Evolutionary conservation across 1,140 invertebrate species (phyloP).

Genomic region (Pseudomyrmex flavicornis): DNA sequence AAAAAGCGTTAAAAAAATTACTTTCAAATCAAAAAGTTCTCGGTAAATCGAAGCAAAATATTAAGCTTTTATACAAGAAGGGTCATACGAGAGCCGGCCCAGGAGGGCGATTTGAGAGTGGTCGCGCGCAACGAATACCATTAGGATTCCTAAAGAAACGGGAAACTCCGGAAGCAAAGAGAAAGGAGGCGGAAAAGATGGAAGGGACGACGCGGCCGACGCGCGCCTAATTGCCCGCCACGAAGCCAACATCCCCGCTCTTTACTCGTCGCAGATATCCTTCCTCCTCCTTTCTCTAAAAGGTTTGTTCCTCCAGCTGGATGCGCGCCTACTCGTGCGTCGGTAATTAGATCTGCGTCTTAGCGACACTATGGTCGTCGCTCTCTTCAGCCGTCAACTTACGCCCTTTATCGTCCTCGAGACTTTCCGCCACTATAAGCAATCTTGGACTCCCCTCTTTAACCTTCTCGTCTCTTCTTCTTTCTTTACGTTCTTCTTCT

Average conservation of each 20-base stretch:
- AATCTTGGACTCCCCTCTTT: constrained; percentile 12
- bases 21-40: too few relatives aligned
- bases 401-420: constrained; percentile 59
- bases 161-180: constrained; percentile 32
- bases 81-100: not conserved
- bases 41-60: not conserved
- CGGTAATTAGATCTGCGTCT: constrained; percentile 81
- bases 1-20: too few relatives aligned
- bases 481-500: constrained; percentile 8
- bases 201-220: constrained; percentile 71
- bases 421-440: constrained; percentile 20
- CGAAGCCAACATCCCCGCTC: constrained; percentile 71
- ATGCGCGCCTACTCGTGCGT: constrained; percentile 78
- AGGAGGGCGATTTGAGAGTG: not conserved
- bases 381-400: constrained; percentile 78
- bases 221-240: constrained; percentile 80
- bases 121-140: constrained; percentile 26
- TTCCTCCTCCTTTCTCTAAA: not conserved
- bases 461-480: constrained; percentile 9
- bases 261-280: constrained; percentile 50
- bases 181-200: constrained; percentile 42
- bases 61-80: constrained; percentile 4
- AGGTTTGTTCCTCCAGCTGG: constrained; percentile 70
- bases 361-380: constrained; percentile 74
- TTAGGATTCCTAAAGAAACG: constrained; percentile 13